Evolutionary conservation across 2,113 vertebrate genomes (phyloP).

Genomic region (Heterotilapia buettikoferi): DNA sequence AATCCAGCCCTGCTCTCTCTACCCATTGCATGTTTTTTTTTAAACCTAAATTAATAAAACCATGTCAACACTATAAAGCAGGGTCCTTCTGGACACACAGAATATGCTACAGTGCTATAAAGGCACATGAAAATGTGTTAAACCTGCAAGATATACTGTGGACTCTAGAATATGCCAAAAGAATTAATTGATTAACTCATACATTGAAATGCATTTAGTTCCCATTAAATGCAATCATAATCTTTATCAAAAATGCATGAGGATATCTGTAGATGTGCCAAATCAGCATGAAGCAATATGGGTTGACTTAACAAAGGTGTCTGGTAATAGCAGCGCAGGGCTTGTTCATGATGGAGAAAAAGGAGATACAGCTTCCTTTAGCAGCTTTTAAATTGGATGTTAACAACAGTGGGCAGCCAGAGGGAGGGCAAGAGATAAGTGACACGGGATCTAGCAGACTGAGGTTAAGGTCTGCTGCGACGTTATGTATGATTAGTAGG

Average conservation of each 20-base stretch:
- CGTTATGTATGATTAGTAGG: slow-evolving; percentile 20
- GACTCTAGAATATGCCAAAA: not conserved
- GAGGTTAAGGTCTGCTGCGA: slow-evolving; percentile 16
- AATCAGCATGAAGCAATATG: not conserved
- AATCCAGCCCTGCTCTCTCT: not conserved
- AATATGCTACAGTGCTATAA: not conserved
- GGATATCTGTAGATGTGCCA: not conserved
- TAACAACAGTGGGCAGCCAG: slow-evolving; percentile 13
- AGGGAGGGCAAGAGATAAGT: not conserved
- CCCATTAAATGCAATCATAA: not conserved
- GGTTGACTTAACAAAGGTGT: not conserved
- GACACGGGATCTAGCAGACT: not conserved
- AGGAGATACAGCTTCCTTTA: not conserved
- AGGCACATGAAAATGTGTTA: not conserved
- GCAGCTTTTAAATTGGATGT: slow-evolving; percentile 26
- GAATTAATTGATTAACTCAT: not conserved
- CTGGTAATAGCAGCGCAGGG: not conserved
- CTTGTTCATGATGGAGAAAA: not conserved
- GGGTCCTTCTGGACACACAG: not conserved
- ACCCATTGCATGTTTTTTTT: not conserved
- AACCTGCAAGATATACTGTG: not conserved
- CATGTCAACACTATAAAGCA: slow-evolving; percentile 8
- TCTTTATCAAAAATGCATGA: not conserved
- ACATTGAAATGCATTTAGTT: not conserved
- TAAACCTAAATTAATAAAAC: not conserved